phyloP scores from a whole-genome alignment of 1,140 invertebrate genomes.

The Tetramorium alpestre region DNA sequence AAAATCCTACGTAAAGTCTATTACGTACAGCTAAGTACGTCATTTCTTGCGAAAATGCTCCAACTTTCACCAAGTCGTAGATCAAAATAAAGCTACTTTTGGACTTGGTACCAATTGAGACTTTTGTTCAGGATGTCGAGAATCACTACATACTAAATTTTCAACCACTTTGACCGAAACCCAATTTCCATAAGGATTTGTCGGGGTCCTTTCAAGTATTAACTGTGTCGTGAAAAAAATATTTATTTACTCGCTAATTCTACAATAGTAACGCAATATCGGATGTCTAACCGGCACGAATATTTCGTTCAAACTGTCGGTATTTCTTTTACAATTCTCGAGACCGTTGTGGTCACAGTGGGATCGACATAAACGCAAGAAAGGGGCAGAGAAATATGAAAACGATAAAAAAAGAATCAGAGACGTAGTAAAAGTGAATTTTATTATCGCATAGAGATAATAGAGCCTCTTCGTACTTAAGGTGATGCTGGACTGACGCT shows the following conservation, averaged over 20 bases:
- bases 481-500: too few species aligned
- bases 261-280: too few species aligned
- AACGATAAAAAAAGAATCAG: neutral
- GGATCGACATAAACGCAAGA: neutral
- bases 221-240: neutral
- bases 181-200: too few species aligned
- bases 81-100: too few species aligned
- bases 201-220: neutral
- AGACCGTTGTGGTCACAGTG: neutral
- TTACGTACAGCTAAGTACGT: too few species aligned
- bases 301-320: neutral
- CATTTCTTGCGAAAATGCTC: too few species aligned
- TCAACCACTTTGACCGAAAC: too few species aligned
- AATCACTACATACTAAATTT: too few species aligned
- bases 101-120: too few species aligned
- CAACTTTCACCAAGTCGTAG: too few species aligned
- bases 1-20: too few species aligned
- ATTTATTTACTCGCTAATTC: neutral
- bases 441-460: neutral
- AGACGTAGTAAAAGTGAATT: neutral
- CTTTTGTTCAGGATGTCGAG: too few species aligned
- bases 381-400: neutral
- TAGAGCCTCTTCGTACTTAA: neutral
- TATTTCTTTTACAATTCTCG: neutral
- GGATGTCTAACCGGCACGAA: neutral